These are phyloP conservation scores for Typhlomys cinereus DNA, from an alignment of 2,113 vertebrate species.

Conservation along the genomic window DNA sequence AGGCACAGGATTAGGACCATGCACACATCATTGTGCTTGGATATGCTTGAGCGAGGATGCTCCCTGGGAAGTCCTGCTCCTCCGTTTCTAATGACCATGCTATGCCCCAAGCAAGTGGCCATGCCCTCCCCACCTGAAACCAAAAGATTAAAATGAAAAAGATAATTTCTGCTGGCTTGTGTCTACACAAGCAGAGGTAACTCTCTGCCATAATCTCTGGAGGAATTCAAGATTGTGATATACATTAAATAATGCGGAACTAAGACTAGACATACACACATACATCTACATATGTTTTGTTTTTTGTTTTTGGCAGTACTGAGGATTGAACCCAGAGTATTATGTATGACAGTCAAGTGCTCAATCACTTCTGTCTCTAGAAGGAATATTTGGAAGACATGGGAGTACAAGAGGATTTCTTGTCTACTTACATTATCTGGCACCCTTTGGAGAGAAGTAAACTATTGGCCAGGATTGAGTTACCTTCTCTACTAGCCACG, in stretches of 20 bases:
- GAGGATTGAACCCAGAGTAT: neutral
- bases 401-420: neutral
- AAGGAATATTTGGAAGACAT: conserved; percentile 72
- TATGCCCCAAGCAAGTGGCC: neutral
- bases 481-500: neutral
- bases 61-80: neutral
- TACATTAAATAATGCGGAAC: conserved; percentile 56
- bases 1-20: neutral
- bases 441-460: conserved; percentile 19
- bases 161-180: neutral
- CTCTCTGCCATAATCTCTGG: neutral
- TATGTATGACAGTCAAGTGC: neutral
- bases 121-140: neutral
- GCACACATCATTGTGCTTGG: neutral
- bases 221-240: conserved; percentile 42
- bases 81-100: neutral
- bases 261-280: neutral
- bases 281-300: neutral
- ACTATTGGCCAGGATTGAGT: conserved; percentile 36
- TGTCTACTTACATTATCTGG: neutral
- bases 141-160: neutral
- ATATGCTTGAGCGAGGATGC: neutral
- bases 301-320: too few species aligned
- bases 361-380: neutral
- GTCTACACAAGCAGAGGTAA: neutral